phyloP scores from a whole-genome alignment of 2,113 vertebrate genomes.

The Pluvianellus socialis region DNA sequence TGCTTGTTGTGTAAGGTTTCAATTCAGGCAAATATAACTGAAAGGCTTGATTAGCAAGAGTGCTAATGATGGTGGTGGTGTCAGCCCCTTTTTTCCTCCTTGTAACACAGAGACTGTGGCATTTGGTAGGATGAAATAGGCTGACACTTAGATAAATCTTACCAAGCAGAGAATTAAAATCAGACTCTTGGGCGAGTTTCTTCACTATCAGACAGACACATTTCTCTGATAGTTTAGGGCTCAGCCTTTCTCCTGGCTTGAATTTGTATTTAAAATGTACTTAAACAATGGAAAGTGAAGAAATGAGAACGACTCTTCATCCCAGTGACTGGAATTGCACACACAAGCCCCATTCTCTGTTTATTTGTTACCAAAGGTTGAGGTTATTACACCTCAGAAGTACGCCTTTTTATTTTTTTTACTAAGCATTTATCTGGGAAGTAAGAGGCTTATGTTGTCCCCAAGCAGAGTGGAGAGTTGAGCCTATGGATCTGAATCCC shows the following conservation, averaged over 20 bases:
- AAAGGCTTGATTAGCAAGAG: slow-evolving; percentile 17
- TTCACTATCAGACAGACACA: background rate
- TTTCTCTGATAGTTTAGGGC: background rate
- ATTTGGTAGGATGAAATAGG: background rate
- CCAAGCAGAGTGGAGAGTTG: background rate
- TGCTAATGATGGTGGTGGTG: background rate
- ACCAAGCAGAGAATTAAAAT: slow-evolving; percentile 17
- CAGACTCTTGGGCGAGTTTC: background rate
- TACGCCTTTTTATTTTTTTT: background rate
- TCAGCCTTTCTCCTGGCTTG: background rate
- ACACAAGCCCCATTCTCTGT: background rate
- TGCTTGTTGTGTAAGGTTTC: slow-evolving; percentile 1
- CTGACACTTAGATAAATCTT: background rate
- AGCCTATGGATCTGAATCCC: background rate
- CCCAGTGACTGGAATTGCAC: background rate
- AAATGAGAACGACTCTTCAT: background rate
- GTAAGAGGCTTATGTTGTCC: background rate
- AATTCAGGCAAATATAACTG: background rate
- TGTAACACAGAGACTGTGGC: background rate
- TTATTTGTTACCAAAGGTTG: background rate
- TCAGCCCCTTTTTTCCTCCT: background rate
- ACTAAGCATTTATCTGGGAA: background rate
- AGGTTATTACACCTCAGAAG: background rate
- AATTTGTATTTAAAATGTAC: background rate
- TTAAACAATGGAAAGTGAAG: background rate